Base-by-base conservation (phyloP, 2,888 invertebrate species). In the Perizoma affinitatum region DNA sequence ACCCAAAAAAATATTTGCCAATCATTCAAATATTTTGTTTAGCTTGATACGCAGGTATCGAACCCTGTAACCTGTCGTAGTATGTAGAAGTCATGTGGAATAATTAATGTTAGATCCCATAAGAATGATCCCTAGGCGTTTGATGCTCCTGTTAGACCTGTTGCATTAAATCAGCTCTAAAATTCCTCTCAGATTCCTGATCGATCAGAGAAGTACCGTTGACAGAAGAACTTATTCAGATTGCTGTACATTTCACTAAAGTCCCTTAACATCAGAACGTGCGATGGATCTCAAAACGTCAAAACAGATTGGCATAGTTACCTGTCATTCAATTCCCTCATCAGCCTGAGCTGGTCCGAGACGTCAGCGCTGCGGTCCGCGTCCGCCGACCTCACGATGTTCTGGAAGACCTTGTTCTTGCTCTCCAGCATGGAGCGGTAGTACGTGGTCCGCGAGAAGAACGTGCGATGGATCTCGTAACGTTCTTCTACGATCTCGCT, bases 371-470 rank as follows among this genome's bases (percentile, higher is more conserved):
- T 96, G 61, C 95, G 95, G 70, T 96, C 95, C 45, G 94, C 93
- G 73, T 96, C 95, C 0, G 97, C 95, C 0, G 96, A 94, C 77
- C 96, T 96, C 2, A 96, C 94, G 49, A 98, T 96, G 79, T 96
- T 97, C 79, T 96, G 96, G 90, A 97, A 96, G 46, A 98, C 96
- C 87, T 98, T 98, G 86, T 98, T 98, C 89, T 98, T 98, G 82
- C 97, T 98, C 77, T 98, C 98, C 62, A 98, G 84, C 96, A 98
- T 97, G 0, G 98, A 97, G 75, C 97, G 97, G 88, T 98, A 98
- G 87, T 98, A 98, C 0, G 97, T 94, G 0, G 96, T 96, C 60
- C 97, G 94, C 0, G 97, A 96, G 86, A 98, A 98, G 93, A 97
- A 98, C 7, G 94, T 93, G 75, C 97, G 97, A 79, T 98, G 92